These are phyloP conservation scores for Latrodectus hesperus DNA, from an alignment of 2,888 invertebrate genomes.

Conservation along the genomic window DNA sequence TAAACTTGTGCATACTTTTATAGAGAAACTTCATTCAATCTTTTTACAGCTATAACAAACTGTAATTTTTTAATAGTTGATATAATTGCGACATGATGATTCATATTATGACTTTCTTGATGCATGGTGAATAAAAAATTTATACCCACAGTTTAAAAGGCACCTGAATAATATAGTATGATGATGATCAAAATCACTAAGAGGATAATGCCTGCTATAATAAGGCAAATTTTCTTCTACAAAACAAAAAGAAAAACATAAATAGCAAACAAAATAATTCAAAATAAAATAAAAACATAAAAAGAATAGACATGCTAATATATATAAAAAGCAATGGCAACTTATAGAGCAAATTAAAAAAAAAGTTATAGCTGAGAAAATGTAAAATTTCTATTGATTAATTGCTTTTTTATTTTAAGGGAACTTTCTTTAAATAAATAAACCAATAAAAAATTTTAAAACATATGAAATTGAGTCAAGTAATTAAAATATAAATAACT, in stretches of 20 bases:
- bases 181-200: slow-evolving; percentile 68
- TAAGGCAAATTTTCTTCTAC: slow-evolving; percentile 68
- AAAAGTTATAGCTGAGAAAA: too few species aligned
- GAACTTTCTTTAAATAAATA: too few species aligned
- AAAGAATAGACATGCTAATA: not conserved
- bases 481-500: too few species aligned
- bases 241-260: slow-evolving; percentile 53
- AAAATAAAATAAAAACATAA: slow-evolving; percentile 17
- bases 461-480: too few species aligned
- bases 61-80: slow-evolving; percentile 14
- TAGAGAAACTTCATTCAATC: not conserved
- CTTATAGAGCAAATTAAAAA: too few species aligned
- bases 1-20: not conserved
- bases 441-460: too few species aligned
- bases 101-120: not conserved
- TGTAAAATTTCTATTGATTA: too few species aligned
- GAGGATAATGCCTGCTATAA: slow-evolving; percentile 69
- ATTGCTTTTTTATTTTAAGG: too few species aligned
- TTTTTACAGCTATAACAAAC: slow-evolving; percentile 33
- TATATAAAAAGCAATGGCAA: too few species aligned
- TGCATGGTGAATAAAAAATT: not conserved
- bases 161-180: slow-evolving; percentile 60
- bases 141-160: slow-evolving; percentile 34
- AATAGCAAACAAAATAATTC: slow-evolving; percentile 72
- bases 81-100: not conserved